These are phyloP conservation scores for Pollachius pollachius DNA, from an alignment of 2,113 vertebrate species.

Conservation along the genomic window DNA sequence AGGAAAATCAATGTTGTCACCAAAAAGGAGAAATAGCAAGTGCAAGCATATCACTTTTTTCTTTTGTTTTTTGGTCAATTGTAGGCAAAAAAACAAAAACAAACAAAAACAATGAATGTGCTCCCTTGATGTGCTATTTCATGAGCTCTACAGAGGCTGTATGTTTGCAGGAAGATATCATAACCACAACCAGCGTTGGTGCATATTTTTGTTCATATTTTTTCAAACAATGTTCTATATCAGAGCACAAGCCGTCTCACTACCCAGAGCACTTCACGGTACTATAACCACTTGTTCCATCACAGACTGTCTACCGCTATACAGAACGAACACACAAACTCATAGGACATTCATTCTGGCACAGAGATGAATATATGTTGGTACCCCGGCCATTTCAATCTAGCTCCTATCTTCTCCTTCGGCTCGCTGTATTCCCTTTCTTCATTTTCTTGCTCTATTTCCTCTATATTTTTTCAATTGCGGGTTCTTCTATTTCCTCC, in stretches of 20 bases:
- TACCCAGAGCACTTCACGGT: conserved; percentile 12
- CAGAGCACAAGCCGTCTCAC: no score
- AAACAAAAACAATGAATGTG: conserved; percentile 8
- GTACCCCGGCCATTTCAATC: conserved; percentile 8
- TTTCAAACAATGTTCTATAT: no score
- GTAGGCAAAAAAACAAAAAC: not conserved
- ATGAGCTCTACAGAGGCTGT: conserved; percentile 12
- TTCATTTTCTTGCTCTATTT: conserved; percentile 43
- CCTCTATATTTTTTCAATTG: not conserved
- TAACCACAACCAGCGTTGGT: not conserved
- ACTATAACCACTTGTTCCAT: conserved; percentile 15
- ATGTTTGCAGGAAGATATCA: conserved; percentile 29
- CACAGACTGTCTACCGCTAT: conserved; percentile 30
- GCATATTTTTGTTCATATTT: no score
- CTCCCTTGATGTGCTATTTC: conserved; percentile 17
- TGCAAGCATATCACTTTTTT: no score
- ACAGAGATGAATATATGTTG: conserved; percentile 12
- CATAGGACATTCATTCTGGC: not conserved
- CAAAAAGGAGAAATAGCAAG: not conserved
- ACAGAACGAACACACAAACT: conserved; percentile 16
- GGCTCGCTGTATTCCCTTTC: conserved; percentile 8
- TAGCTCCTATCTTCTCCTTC: conserved; percentile 12
- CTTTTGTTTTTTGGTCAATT: no score
- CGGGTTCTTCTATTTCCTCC: not conserved
- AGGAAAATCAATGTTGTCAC: not conserved